phyloP scores from a whole-genome alignment of 2,888 invertebrate genomes.

The Barypeithes pellucidus region DNA sequence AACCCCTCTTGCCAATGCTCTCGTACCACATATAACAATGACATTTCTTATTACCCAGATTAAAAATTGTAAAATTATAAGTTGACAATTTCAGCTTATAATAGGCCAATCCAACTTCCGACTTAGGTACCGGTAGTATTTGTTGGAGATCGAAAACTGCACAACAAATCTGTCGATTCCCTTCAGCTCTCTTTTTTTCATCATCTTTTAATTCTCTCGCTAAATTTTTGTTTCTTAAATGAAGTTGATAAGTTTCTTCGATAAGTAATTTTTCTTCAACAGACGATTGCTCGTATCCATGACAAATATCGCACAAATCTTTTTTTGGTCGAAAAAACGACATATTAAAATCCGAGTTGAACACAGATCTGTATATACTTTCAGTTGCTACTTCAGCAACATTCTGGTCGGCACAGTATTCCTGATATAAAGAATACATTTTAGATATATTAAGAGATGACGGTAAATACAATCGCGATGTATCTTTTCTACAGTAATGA shows the following conservation, averaged over 20 bases:
- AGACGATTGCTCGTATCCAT: conserved; percentile 14
- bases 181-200: conserved; percentile 22
- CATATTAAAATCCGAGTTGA: conserved; percentile 13
- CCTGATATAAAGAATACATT: conserved; percentile 21
- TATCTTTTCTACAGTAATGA: conserved; percentile 53
- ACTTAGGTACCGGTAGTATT: conserved; percentile 44
- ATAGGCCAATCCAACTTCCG: conserved; percentile 45
- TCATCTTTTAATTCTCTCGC: conserved; percentile 26
- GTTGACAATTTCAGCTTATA: conserved; percentile 49
- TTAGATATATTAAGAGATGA: conserved; percentile 12
- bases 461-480: conserved; percentile 22
- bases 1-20: conserved; percentile 46
- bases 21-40: conserved; percentile 53
- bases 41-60: conserved; percentile 38
- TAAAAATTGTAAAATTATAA: conserved; percentile 49
- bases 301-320: conserved; percentile 34
- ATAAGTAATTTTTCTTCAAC: conserved; percentile 14
- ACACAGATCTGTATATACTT: conserved; percentile 29
- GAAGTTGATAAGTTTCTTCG: conserved; percentile 23
- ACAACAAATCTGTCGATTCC: neutral
- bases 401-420: neutral
- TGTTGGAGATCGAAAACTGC: conserved; percentile 51
- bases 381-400: neutral
- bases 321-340: conserved; percentile 37
- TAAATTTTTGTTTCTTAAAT: conserved; percentile 32